Evolutionary conservation across 2,113 vertebrate genomes (phyloP).

Genomic region (Larimichthys polyactis): DNA sequence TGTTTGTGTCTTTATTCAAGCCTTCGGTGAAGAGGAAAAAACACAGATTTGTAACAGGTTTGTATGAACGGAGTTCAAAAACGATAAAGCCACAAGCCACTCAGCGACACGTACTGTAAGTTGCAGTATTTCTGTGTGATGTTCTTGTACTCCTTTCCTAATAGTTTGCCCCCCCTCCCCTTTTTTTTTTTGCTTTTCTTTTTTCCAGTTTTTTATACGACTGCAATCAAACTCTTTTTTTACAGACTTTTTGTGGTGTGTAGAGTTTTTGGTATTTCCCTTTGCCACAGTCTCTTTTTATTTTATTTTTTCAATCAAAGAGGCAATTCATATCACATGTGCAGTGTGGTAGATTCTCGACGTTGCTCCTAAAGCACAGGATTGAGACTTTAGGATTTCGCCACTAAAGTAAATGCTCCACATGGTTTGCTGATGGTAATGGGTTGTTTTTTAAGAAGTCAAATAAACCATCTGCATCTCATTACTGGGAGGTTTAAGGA

Average conservation of each 20-base stretch:
- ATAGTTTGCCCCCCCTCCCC: background rate
- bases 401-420: background rate
- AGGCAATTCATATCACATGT: conserved; percentile 12
- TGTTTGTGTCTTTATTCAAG: conserved; percentile 15
- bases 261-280: conserved; percentile 39
- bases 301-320: conserved; percentile 56
- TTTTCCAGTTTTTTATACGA: conserved; percentile 51
- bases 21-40: conserved; percentile 6
- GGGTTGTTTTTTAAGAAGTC: background rate
- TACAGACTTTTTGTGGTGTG: conserved; percentile 44
- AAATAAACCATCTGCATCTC: background rate
- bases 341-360: background rate
- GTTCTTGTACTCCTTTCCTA: background rate
- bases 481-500: background rate
- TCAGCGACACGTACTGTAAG: conserved; percentile 24
- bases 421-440: background rate
- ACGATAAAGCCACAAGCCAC: conserved; percentile 38
- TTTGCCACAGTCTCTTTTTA: conserved; percentile 19
- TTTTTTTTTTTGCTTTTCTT: background rate
- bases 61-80: conserved; percentile 35
- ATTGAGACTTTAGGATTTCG: background rate
- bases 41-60: conserved; percentile 26
- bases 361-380: background rate
- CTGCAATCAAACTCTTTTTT: conserved; percentile 49
- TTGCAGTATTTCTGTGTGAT: conserved; percentile 23